Base-by-base conservation (phyloP, 2,888 invertebrate genomes). In the Diploptera punctata region DNA sequence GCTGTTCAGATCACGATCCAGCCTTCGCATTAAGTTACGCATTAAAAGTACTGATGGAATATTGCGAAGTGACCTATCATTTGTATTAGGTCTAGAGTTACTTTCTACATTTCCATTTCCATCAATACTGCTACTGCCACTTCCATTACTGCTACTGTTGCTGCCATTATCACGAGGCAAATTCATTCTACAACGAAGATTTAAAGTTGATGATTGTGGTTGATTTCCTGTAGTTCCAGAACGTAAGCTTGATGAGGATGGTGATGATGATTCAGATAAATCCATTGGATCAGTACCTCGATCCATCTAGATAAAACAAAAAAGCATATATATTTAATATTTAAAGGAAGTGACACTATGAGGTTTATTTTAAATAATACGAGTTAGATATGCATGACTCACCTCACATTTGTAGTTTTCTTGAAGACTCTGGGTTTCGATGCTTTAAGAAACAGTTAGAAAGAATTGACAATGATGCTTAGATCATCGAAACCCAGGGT, bases 281-380 rank as follows among this genome's bases (percentile, higher is more conserved):
- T 90, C 90, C 90, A 90, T 90, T 0, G 90, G 90, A 79, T 91
- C 90, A 0, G 91, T 90, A 3, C 90, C 90, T 70, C 90, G 87
- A 79, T 91, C 90, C 77, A 87, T 90, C 90, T 90, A 80, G 33
- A 80, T 79, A 77, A 57, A 5, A 33, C 33, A 33, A 33, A 33
- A 33, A 33, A 33, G 10, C 33, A 33, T 7, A 33, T 7, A 33
- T 10, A 33, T n/a, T n/a, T n/a, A n/a, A n/a, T n/a, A n/a, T n/a
- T n/a, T n/a, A n/a, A n/a, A n/a, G n/a, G n/a, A n/a, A n/a, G n/a
- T n/a, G n/a, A n/a, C n/a, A n/a, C n/a, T n/a, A n/a, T n/a, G n/a
- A n/a, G n/a, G n/a, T n/a, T n/a, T n/a, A n/a, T n/a, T n/a, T n/a
- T n/a, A n/a, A n/a, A n/a, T n/a, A n/a, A n/a, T n/a, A n/a, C n/a